Base-by-base conservation (phyloP, 2,113 vertebrate species). In the Ptilonorhynchus violaceus region DNA sequence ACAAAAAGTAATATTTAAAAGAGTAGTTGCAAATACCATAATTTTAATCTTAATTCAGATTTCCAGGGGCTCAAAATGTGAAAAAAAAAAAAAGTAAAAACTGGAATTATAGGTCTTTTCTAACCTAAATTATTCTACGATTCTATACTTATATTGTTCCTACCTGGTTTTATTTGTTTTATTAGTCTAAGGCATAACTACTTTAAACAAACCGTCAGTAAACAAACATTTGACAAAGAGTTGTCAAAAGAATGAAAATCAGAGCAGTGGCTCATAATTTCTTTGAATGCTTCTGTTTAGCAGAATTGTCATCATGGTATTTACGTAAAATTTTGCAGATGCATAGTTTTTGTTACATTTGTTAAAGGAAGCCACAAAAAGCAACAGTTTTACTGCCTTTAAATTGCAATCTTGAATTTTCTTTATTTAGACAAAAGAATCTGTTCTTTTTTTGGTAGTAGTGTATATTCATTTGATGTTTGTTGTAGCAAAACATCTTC, bases 321-420 rank as follows among this genome's bases (percentile, higher is more conserved):
- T 95, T 91, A 75, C n/a, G 52, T 28, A 92, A 84, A 91, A 94
- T 88, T 94, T 92, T 96, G 47, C 80, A 84, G 56, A 63, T 92
- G 64, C 23, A 14, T 77, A 59, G 55, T 92, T 94, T 89, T 92
- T 59, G 28, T 85, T 93, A 37, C 47, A 58, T 70, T 83, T 93
- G n/a, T 80, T 94, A 66, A 92, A 93, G 67, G 83, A 86, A 92
- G 33, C 27, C 37, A 59, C 20, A 66, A 66, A 91, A 86, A 90
- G 27, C 52, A 52, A 55, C 50, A 42, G 8, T 88, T 86, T 60
- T 67, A 11, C 55, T 60, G 56, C 33, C 27, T 90, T 92, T 87
- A 84, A 89, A 78, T 74, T 79, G 17, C 68, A 56, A 11, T 68
- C 68, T 77, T 66, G 37, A 66, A 37, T 89, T 94, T 91, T 33